phyloP scores from a whole-genome alignment of 2,888 invertebrate species.

The Malacosoma neustria region DNA sequence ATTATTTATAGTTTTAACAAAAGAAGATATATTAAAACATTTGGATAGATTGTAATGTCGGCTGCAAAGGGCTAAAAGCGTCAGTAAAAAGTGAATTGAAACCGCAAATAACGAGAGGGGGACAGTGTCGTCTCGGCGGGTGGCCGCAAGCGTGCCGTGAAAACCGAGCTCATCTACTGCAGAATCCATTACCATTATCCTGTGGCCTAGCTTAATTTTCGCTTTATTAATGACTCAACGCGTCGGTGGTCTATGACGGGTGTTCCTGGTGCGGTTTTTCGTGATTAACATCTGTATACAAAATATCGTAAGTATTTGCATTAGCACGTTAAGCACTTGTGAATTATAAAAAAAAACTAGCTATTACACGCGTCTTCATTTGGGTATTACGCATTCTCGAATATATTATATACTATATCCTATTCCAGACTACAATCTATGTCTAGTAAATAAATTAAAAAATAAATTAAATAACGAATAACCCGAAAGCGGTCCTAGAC shows the following conservation, averaged over 20 bases:
- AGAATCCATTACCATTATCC: slow-evolving; percentile 45
- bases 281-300: slow-evolving; percentile 5
- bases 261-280: slow-evolving; percentile 2
- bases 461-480: too few relatives aligned
- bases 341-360: too few relatives aligned
- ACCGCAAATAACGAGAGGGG: slow-evolving; percentile 68
- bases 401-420: too few relatives aligned
- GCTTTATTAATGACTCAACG: slow-evolving; percentile 52
- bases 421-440: too few relatives aligned
- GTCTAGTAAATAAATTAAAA: too few relatives aligned
- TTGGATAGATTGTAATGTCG: slow-evolving; percentile 38
- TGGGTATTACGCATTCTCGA: too few relatives aligned
- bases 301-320: slow-evolving; percentile 40
- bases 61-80: slow-evolving; percentile 44
- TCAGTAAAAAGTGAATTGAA: slow-evolving; percentile 71
- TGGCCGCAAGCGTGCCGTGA: slow-evolving; percentile 67
- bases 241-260: neutral
- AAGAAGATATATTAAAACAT: slow-evolving; percentile 33
- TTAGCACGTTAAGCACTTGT: too few relatives aligned
- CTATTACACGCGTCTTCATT: too few relatives aligned
- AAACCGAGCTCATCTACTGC: slow-evolving; percentile 65
- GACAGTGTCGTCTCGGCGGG: slow-evolving; percentile 60
- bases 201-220: slow-evolving; percentile 58
- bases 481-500: too few relatives aligned
- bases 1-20: slow-evolving; percentile 7